A percentile compares a stretch with the other conserved stretches of the same genome.
Evolutionary conservation across 2,113 vertebrate species (phyloP).

Genomic region (Coracopsis vasa): DNA sequence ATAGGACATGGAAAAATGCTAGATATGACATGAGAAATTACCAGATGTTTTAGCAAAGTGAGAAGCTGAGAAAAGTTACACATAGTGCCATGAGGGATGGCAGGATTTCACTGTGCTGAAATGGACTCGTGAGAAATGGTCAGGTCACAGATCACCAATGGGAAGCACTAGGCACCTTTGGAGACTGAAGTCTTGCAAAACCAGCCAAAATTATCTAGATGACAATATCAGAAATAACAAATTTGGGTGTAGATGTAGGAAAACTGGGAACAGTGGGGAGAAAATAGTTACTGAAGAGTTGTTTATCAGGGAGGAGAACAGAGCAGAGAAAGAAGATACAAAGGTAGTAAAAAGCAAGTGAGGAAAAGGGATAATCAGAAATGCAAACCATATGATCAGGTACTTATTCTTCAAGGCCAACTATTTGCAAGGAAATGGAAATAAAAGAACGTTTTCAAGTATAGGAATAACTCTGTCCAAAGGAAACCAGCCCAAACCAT

Average conservation of each 20-base stretch:
- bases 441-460: background rate
- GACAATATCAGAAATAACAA: background rate
- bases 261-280: background rate
- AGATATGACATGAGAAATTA: background rate
- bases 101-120: background rate
- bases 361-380: background rate
- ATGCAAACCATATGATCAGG: background rate
- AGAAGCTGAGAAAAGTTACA: background rate
- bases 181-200: background rate
- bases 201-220: background rate
- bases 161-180: background rate
- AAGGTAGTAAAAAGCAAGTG: background rate
- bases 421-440: background rate
- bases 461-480: background rate
- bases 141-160: rapidly evolving
- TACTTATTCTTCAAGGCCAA: background rate
- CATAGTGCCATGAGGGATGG: background rate
- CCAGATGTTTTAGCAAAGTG: background rate
- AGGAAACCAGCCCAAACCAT: background rate
- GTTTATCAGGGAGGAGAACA: background rate
- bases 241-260: background rate
- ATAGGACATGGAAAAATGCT: background rate
- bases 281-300: background rate
- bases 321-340: background rate
- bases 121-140: rapidly evolving